Evolutionary conservation across 2,113 vertebrate species (phyloP).

Genomic region (Nycticryphes semicollaris): DNA sequence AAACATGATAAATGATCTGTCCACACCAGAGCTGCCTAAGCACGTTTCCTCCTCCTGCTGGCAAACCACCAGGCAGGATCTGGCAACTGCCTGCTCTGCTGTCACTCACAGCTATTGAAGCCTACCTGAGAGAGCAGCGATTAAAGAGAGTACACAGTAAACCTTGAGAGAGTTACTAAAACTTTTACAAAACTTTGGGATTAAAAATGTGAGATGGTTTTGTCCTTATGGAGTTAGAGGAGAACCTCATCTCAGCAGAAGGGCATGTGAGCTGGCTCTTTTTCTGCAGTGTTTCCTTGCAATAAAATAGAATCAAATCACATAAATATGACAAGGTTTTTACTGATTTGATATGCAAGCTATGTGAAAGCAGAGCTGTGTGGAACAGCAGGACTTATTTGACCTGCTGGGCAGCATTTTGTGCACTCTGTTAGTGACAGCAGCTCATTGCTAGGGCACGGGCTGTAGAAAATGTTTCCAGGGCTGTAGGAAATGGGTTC

Average conservation of each 20-base stretch:
- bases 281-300: background rate
- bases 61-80: background rate
- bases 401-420: background rate
- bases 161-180: background rate
- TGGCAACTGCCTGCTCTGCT: background rate
- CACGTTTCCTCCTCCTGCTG: accelerated
- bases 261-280: background rate
- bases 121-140: background rate
- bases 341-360: background rate
- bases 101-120: background rate
- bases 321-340: background rate
- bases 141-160: background rate
- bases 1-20: background rate
- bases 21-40: background rate
- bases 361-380: background rate
- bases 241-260: background rate
- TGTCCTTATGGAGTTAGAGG: background rate
- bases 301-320: background rate
- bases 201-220: background rate
- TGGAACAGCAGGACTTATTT: background rate
- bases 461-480: background rate
- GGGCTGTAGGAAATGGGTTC: background rate
- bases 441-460: background rate
- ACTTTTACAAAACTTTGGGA: background rate
- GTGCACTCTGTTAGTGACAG: background rate